Conservation (phyloP, 2,888 invertebrate genomes). For the Torymus tubicola region DNA sequence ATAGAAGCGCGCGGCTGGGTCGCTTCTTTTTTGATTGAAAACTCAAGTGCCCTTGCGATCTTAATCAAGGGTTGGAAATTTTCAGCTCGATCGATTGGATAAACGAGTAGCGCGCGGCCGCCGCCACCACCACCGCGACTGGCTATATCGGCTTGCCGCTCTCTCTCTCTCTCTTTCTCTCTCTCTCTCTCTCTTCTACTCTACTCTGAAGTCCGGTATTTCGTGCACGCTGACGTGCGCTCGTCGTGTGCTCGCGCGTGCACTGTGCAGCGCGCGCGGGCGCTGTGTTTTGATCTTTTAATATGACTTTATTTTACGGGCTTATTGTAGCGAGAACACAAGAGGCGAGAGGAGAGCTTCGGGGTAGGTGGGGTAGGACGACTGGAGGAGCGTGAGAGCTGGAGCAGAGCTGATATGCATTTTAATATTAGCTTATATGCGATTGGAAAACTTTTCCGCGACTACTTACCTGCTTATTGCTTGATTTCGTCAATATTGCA, state of each 20-base stretch:
- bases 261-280: neutral
- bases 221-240: slow-evolving; percentile 13
- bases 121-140: neutral
- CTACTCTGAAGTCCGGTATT: slow-evolving; percentile 3
- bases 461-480: slow-evolving; percentile 12
- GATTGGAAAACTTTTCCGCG: slow-evolving; percentile 30
- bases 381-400: neutral
- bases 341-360: neutral
- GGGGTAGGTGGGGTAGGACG: too few species aligned
- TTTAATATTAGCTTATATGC: slow-evolving; percentile 49
- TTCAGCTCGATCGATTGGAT: slow-evolving; percentile 71
- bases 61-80: slow-evolving; percentile 73
- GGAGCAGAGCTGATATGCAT: slow-evolving; percentile 4
- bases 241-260: neutral
- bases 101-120: slow-evolving; percentile 61
- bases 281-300: slow-evolving; percentile 56
- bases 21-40: slow-evolving; percentile 68
- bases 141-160: slow-evolving; percentile 15
- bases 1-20: slow-evolving; percentile 53
- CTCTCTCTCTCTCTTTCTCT: slow-evolving; percentile 27
- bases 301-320: slow-evolving; percentile 56
- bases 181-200: slow-evolving; percentile 2
- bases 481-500: slow-evolving; percentile 25
- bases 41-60: slow-evolving; percentile 71
- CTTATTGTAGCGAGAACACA: slow-evolving; percentile 40